These are phyloP conservation scores for Cyprinodon brontotheroides DNA, from an alignment of 2,113 vertebrate genomes.

Conservation along the genomic window DNA sequence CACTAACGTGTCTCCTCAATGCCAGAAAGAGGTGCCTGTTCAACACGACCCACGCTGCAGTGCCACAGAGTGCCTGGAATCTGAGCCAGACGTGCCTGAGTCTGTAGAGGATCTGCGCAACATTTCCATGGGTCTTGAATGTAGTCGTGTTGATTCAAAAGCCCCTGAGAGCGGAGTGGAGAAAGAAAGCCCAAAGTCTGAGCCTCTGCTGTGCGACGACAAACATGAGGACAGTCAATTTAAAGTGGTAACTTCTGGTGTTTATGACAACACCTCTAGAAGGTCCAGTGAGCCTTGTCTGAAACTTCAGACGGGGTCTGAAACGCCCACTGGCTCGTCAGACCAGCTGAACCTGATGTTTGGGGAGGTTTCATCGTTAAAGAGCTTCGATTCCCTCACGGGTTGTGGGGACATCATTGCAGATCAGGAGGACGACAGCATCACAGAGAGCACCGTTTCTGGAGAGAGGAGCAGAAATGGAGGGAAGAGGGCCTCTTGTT, in stretches of 20 bases:
- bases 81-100: slow-evolving; percentile 76
- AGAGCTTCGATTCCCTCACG: slow-evolving; percentile 97
- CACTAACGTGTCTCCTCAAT: slow-evolving; percentile 62
- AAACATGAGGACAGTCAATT: slow-evolving; percentile 17
- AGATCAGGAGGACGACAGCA: slow-evolving; percentile 92
- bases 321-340: slow-evolving; percentile 75
- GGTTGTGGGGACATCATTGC: slow-evolving; percentile 97
- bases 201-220: slow-evolving; percentile 22
- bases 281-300: slow-evolving; percentile 56
- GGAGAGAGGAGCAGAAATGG: slow-evolving; percentile 87
- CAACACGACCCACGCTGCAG: slow-evolving; percentile 35
- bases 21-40: slow-evolving; percentile 68
- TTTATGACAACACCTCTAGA: slow-evolving; percentile 42
- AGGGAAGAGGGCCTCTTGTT: slow-evolving; percentile 91
- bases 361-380: slow-evolving; percentile 91
- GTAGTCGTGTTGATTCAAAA: slow-evolving; percentile 42
- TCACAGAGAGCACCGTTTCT: slow-evolving; percentile 87
- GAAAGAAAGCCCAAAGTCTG: slow-evolving; percentile 43
- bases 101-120: slow-evolving; percentile 45
- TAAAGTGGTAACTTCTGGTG: background rate
- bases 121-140: slow-evolving; percentile 59
- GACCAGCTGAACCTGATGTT: slow-evolving; percentile 89
- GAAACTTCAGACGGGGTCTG: slow-evolving; percentile 68
- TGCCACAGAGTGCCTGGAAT: slow-evolving; percentile 67
- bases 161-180: slow-evolving; percentile 45